Evolutionary conservation across 1,140 invertebrate species (phyloP), one percentile per base, ranked within the genome.

Genomic region (Chrysopa pallens): DNA sequence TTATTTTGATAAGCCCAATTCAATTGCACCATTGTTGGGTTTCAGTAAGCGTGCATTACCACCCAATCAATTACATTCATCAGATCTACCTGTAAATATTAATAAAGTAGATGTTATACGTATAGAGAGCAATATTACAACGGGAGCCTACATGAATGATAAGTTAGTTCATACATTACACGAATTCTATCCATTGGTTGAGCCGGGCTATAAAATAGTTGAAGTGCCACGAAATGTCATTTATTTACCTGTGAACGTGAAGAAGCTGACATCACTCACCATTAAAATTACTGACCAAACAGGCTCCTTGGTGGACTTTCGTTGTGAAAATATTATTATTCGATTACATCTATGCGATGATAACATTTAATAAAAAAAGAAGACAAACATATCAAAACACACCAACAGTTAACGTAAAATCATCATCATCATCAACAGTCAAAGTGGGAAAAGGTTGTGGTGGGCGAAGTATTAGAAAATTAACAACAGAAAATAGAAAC

Each of bases 231-330:
- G n/a, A 23, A 43, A 50, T 31, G 46, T 58, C 28, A 60, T 59
- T 46, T 60, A 59, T 51, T 43, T 57, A 42, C 55, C 47, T 42
- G 44, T 60, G 11, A 54, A 48, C 35, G 44, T 43, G 1, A 45
- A 40, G 4, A 36, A 23, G 40, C 52, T 55, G 42, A 43, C 43
- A 37, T 12, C 49, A 39, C 37, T 56, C 14, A 39, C 43, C 8
- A 14, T 54, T 29, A 42, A 41, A 37, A 38, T 58, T 23, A 42
- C 47, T 27, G 46, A 56, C 49, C 51, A 54, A 23, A 23, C 2
- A 2, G 17, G 17, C 5, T 3, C 2, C 17, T 23, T 23, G 2
- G 5, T 23, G 2, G 17, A 5, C 17, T 23, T 23, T 23, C 17
- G 42, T 56, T 36, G 42, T 8, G 44, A 42, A 7, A 17, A 29